A percentile compares a stretch with the other conserved stretches of the same genome.
phyloP scores from a whole-genome alignment of 2,113 vertebrate species.

The Paramormyrops kingsleyae region DNA sequence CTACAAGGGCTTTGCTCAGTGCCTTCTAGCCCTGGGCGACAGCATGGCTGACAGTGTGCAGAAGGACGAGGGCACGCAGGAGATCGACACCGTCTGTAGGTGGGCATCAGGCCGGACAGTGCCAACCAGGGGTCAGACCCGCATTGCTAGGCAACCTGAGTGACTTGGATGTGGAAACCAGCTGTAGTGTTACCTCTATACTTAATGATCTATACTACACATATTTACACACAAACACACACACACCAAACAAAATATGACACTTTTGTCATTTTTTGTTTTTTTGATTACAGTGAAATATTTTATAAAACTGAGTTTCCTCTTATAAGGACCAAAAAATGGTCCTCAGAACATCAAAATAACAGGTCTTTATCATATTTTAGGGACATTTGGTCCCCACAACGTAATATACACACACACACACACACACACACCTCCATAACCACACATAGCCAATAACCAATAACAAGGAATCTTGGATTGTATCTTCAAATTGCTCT shows the following conservation, averaged over 20 bases:
- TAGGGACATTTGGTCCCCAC: background rate
- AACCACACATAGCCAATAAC: background rate
- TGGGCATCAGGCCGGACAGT: slow-evolving; percentile 39
- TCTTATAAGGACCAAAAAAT: background rate
- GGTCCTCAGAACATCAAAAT: background rate
- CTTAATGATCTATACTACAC: background rate
- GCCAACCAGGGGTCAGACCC: background rate
- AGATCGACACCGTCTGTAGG: slow-evolving; percentile 85
- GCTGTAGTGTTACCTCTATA: background rate
- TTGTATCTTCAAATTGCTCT: background rate
- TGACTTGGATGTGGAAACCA: background rate
- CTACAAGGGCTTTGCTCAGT: slow-evolving; percentile 85
- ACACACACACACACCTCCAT: background rate
- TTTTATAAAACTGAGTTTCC: background rate
- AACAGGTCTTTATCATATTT: background rate
- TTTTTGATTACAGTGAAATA: background rate
- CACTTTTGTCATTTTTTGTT: background rate
- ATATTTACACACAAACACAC: background rate
- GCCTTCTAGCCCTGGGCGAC: slow-evolving; percentile 84
- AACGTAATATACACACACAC: background rate
- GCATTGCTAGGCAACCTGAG: background rate
- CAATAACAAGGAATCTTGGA: background rate
- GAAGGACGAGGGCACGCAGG: slow-evolving; percentile 53
- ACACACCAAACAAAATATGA: background rate
- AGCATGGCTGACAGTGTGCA: slow-evolving; percentile 66